These are phyloP conservation scores for Nesogale talazaci DNA, from an alignment of 2,113 vertebrate species.

Conservation along the genomic window DNA sequence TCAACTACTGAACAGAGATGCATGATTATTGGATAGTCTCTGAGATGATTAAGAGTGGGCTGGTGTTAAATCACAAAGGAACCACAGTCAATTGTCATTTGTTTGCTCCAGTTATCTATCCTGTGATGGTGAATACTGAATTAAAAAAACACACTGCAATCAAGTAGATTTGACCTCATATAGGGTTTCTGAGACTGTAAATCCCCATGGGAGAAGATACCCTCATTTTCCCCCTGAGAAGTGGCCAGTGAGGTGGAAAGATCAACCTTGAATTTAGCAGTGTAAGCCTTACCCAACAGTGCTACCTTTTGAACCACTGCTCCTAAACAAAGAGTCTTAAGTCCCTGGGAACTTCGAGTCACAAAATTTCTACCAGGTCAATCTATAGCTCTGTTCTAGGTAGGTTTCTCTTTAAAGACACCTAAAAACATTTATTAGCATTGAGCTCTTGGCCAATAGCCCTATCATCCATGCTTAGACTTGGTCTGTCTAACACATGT, in stretches of 20 bases:
- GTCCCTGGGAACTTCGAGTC: not conserved
- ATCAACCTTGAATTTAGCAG: no score
- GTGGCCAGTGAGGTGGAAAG: no score
- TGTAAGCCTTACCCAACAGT: no score
- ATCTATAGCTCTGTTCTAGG: not conserved
- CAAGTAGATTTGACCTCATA: no score
- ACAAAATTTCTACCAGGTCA: not conserved
- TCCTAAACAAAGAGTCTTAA: not conserved
- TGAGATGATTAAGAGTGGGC: no score
- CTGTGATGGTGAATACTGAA: not conserved
- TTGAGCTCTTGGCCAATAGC: not conserved
- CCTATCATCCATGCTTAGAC: not conserved
- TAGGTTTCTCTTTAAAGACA: not conserved
- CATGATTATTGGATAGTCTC: no score
- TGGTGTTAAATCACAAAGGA: rapidly evolving
- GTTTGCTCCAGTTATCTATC: not conserved
- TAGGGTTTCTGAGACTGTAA: no score
- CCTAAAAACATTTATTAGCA: not conserved
- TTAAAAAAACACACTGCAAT: no score
- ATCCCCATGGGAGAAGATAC: no score
- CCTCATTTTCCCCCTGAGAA: no score
- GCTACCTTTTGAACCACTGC: not conserved
- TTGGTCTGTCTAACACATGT: not conserved
- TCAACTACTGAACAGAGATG: not conserved
- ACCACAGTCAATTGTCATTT: not conserved